These are phyloP conservation scores for Pavo muticus DNA, from an alignment of 2,113 vertebrate genomes.

Conservation along the genomic window DNA sequence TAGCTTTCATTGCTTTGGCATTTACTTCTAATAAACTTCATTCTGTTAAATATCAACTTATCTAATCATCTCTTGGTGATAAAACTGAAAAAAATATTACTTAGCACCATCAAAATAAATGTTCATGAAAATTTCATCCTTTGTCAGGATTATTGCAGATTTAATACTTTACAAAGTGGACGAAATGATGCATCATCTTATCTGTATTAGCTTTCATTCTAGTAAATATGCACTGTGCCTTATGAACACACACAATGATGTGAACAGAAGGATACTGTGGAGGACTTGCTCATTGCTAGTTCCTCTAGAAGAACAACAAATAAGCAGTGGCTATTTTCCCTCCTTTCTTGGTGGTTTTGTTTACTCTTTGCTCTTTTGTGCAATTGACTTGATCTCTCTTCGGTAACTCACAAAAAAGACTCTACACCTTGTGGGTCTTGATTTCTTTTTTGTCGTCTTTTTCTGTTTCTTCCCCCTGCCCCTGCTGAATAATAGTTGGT, in stretches of 20 bases:
- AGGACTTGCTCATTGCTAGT: neutral
- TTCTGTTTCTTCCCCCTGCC: too few relatives aligned
- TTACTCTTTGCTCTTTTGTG: neutral
- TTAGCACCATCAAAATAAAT: neutral
- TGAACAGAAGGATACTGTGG: neutral
- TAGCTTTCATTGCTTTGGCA: neutral
- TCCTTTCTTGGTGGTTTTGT: neutral
- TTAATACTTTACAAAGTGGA: neutral
- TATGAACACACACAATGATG: neutral
- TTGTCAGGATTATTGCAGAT: neutral
- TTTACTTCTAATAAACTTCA: neutral
- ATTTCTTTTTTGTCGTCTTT: too few relatives aligned
- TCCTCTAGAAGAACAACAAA: neutral
- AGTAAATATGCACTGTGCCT: neutral
- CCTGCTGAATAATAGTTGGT: neutral
- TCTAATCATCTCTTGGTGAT: neutral
- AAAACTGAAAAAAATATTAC: neutral
- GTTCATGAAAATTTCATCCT: neutral
- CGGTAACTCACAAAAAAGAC: neutral
- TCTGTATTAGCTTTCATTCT: neutral
- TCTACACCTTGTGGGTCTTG: accelerated
- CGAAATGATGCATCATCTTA: neutral
- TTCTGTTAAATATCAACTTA: neutral
- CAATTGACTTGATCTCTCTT: neutral
- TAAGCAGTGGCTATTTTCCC: neutral